phyloP scores from a whole-genome alignment of 1,140 invertebrate species.

The Caenorhabditis elegans region WBcel235 BX284606.5:3798001-3798500 shows the following conservation, averaged over 20 bases:
- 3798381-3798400: constrained; percentile 42
- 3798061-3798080: constrained; percentile 27
- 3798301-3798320: neutral
- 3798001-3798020: constrained; percentile 3
- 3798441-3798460: constrained; percentile 22
- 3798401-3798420: constrained; percentile 17
- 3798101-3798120: constrained; percentile 29
- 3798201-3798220: constrained; percentile 20
- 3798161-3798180: constrained; percentile 12
- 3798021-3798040: constrained; percentile 16
- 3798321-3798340: constrained; percentile 23
- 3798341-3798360: constrained; percentile 35
- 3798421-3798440: constrained; percentile 10
- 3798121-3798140: constrained; percentile 28
- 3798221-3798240: constrained; percentile 38
- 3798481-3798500: constrained; percentile 40
- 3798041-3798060: constrained; percentile 25
- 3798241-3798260: constrained; percentile 13
- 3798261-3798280: neutral
- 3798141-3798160: constrained; percentile 18
- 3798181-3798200: constrained; percentile 20
- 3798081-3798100: constrained; percentile 19
- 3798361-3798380: constrained; percentile 26
- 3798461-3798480: constrained; percentile 29
- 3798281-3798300: neutral